These are phyloP conservation scores for Sphenodon punctatus DNA, from an alignment of 2,797 vertebrate species.

Conservation along the genomic window DNA sequence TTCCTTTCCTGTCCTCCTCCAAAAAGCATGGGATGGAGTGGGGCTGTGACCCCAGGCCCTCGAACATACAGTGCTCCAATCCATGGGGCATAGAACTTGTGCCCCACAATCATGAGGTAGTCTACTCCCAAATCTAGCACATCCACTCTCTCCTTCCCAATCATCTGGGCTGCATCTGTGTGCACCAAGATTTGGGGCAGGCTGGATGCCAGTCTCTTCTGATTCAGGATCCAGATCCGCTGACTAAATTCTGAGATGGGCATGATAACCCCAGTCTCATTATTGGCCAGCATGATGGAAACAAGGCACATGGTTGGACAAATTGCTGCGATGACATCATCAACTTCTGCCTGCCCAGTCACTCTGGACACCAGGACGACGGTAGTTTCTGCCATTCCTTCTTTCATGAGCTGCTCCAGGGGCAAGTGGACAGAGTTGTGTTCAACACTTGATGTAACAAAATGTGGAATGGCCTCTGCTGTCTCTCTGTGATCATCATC, in stretches of 20 bases:
- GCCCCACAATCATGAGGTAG: slow-evolving; percentile 94
- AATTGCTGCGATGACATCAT: slow-evolving; percentile 84
- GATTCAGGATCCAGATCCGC: slow-evolving; percentile 77
- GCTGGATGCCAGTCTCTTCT: slow-evolving; percentile 22
- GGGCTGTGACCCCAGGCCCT: slow-evolving; percentile 76
- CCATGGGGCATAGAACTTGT: slow-evolving; percentile 96
- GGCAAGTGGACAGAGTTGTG: slow-evolving; percentile 89
- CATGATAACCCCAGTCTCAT: slow-evolving; percentile 95
- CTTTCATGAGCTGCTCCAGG: slow-evolving; percentile 78
- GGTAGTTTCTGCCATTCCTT: slow-evolving; percentile 85
- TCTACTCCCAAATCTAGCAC: slow-evolving; percentile 89
- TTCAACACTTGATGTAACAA: slow-evolving; percentile 88
- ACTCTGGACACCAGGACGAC: slow-evolving; percentile 86
- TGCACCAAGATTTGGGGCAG: slow-evolving; percentile 84
- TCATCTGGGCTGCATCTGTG: slow-evolving; percentile 92
- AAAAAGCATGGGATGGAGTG: slow-evolving; percentile 87
- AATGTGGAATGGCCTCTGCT: slow-evolving; percentile 75
- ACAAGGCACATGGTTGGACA: slow-evolving; percentile 90
- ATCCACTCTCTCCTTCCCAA: slow-evolving; percentile 89
- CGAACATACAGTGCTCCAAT: slow-evolving; percentile 87
- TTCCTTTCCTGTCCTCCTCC: slow-evolving; percentile 94
- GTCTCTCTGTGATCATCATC: background rate
- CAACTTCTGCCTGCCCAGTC: slow-evolving; percentile 83
- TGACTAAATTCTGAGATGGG: slow-evolving; percentile 85
- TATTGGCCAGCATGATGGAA: slow-evolving; percentile 96